Evolutionary conservation across 35 echinoderm and acorn worm species (phyloP), one percentile per base, ranked within the genome.

Genomic region (Lytechinus variegatus): DNA sequence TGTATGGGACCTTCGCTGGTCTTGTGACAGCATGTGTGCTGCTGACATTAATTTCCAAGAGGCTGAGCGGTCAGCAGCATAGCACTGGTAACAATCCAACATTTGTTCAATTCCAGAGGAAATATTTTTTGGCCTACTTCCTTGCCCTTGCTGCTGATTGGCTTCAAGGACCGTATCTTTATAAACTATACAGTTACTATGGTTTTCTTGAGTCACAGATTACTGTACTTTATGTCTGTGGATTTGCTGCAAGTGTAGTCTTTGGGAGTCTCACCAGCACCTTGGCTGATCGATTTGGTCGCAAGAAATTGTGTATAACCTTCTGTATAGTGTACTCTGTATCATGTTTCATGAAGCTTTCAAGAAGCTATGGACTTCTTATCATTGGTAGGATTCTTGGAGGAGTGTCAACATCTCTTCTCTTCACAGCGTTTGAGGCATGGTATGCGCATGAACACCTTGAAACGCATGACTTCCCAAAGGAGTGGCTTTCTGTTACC

Each of bases 361-460:
- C 98, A 3, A 72, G 94, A 4, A 98, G 87, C 29, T 99, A 99
- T 60, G 94, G 95, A n/a, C 92, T 98, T 8, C 95, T 99, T 1
- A 99, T 98, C 29, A 66, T 98, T 56, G 98, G 97, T 11, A 94
- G 98, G 52, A 97, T 99, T 21, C 95, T 99, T 19, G 97, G 98
- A 29, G 98, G 98, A 4, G 95, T 99, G 13, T 99, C 97, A 4
- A 99, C 98, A 0, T 99, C 98, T 11, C 95, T 99, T 19, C 96
- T 99, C 54, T 99, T 99, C 71, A 97, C 98, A 2, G 97, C 98
- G 4, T 99, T 98, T 93, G 98, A 99, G 94, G 97, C 98, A 27
- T 99, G 98, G 98, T 99, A 98, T 54, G 96, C 97, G 14, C 98
- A 99, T 53, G 97, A 99, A 95, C 98, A 99, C 52, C 92, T 98